Evolutionary conservation across 1,140 invertebrate species (phyloP).

Genomic region (Anastatus disparis): DNA sequence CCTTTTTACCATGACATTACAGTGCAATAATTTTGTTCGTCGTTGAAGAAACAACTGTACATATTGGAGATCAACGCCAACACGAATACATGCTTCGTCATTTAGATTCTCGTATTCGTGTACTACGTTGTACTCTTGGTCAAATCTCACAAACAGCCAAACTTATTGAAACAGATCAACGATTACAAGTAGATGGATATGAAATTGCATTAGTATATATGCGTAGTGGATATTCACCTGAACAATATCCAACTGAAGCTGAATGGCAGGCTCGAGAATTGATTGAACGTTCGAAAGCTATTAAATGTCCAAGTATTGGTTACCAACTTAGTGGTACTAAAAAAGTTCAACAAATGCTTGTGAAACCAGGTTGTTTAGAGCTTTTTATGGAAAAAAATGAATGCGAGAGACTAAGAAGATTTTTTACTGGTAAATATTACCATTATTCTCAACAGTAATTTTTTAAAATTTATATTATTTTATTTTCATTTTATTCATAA

Average conservation of each 20-base stretch:
- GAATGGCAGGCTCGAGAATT: slow-evolving; percentile 87
- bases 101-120: slow-evolving; percentile 73
- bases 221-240: slow-evolving; percentile 88
- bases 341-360: slow-evolving; percentile 89
- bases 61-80: slow-evolving; percentile 89
- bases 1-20: neutral
- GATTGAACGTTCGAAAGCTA: slow-evolving; percentile 86
- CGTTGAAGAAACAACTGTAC: slow-evolving; percentile 85
- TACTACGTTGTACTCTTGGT: slow-evolving; percentile 75
- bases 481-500: no score
- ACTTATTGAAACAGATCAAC: slow-evolving; percentile 37
- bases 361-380: slow-evolving; percentile 63
- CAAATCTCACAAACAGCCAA: no score
- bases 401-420: slow-evolving; percentile 59
- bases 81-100: slow-evolving; percentile 87
- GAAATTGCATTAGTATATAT: slow-evolving; percentile 93
- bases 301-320: slow-evolving; percentile 94
- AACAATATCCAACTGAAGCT: slow-evolving; percentile 78
- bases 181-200: slow-evolving; percentile 71
- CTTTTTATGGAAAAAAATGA: neutral
- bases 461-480: no score
- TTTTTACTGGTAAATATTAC: slow-evolving; percentile 78
- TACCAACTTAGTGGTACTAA: slow-evolving; percentile 86
- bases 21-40: slow-evolving; percentile 83
- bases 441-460: no score